phyloP scores from a whole-genome alignment of 2,888 invertebrate genomes.

The Diplolepis rosae region DNA sequence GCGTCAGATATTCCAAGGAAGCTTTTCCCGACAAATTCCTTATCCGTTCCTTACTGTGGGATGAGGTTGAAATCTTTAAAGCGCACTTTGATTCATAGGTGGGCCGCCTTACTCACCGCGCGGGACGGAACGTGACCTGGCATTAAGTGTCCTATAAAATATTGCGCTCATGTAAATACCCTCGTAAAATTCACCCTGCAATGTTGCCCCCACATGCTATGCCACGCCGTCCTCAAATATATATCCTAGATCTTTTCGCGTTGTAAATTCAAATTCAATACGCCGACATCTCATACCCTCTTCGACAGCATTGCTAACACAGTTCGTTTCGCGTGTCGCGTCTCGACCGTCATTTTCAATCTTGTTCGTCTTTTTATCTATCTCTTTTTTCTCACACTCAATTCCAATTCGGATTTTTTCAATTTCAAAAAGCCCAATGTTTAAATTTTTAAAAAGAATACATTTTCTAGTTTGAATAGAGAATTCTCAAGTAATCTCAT shows the following conservation, averaged over 20 bases:
- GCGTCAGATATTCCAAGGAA: slow-evolving; percentile 19
- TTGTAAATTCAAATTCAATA: slow-evolving; percentile 59
- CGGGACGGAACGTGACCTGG: slow-evolving; percentile 69
- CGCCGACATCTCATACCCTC: slow-evolving; percentile 39
- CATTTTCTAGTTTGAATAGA: no score
- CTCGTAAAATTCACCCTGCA: slow-evolving; percentile 66
- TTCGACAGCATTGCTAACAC: slow-evolving; percentile 14
- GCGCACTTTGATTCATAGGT: slow-evolving; percentile 68
- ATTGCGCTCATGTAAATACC: slow-evolving; percentile 71
- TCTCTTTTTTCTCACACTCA: slow-evolving; percentile 13
- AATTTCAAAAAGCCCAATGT: no score
- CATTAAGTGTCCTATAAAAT: slow-evolving; percentile 72
- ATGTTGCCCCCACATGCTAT: slow-evolving; percentile 53
- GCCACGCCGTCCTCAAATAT: slow-evolving; percentile 46
- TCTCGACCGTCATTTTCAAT: slow-evolving; percentile 28
- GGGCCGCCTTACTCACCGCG: slow-evolving; percentile 50
- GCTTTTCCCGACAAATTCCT: slow-evolving; percentile 19
- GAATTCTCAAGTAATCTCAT: no score
- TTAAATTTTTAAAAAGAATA: no score
- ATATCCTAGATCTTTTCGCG: slow-evolving; percentile 51
- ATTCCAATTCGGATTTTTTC: no score
- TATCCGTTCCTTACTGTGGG: slow-evolving; percentile 34
- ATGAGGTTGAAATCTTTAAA: slow-evolving; percentile 65
- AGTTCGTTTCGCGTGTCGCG: slow-evolving; percentile 17
- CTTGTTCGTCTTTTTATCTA: slow-evolving; percentile 16